Percentiles rank a stretch among this genome's conserved stretches.
These are phyloP conservation scores for Marmota flaviventris DNA, from an alignment of 2,113 vertebrate genomes.

Conservation along the genomic window DNA sequence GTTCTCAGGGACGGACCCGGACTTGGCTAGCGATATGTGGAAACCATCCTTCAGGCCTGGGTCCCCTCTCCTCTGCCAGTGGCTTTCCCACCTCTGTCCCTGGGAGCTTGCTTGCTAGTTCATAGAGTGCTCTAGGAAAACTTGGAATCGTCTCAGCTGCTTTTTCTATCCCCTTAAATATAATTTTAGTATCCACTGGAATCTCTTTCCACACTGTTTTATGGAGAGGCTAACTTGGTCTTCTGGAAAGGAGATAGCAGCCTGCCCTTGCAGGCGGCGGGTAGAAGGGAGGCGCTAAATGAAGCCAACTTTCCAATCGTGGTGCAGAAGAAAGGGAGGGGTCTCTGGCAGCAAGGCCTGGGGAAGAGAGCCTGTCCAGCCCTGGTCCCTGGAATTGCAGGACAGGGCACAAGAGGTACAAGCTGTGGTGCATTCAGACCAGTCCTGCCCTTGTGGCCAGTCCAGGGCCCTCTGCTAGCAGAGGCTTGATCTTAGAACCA, in stretches of 20 bases:
- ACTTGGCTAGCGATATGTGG: accelerated
- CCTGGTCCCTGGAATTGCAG: background rate
- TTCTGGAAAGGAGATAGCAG: background rate
- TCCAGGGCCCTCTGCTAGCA: background rate
- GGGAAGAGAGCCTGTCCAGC: background rate
- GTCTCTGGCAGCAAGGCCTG: no score
- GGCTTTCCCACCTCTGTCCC: background rate
- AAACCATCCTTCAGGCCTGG: background rate
- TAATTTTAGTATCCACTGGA: background rate
- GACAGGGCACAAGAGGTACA: accelerated
- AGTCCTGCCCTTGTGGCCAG: background rate
- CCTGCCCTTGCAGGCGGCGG: background rate
- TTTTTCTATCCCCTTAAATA: background rate
- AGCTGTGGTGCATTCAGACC: accelerated
- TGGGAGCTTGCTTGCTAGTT: background rate
- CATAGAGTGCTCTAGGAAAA: background rate
- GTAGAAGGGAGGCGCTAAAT: background rate
- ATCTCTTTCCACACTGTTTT: background rate
- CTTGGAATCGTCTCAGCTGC: background rate
- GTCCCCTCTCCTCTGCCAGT: background rate
- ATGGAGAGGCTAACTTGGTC: background rate
- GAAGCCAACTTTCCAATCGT: background rate
- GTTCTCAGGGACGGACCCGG: no score
- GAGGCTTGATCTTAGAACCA: background rate
- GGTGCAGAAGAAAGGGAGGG: background rate